Percentiles rank a stretch among this genome's conserved stretches.
These are phyloP conservation scores for Phoebastria nigripes DNA, from an alignment of 2,797 vertebrate genomes.

Conservation along the genomic window DNA sequence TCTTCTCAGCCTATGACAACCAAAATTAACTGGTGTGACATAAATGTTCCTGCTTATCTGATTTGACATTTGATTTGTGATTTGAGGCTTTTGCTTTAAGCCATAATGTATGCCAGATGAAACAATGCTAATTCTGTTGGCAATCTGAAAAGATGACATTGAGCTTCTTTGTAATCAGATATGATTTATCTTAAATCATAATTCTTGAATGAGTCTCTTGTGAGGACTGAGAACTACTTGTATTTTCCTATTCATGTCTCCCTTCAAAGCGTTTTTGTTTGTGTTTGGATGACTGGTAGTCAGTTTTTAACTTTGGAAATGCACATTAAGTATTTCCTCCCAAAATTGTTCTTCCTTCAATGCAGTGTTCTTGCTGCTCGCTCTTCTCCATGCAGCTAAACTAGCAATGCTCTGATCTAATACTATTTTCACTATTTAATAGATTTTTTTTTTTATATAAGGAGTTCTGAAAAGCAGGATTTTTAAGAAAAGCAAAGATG, in stretches of 20 bases:
- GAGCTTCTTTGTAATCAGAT: not conserved
- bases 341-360: not conserved
- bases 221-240: not conserved
- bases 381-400: not conserved
- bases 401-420: not conserved
- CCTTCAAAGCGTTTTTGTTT: not conserved
- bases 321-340: not conserved
- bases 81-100: conserved; percentile 36
- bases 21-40: conserved; percentile 10
- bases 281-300: not conserved
- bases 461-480: not conserved
- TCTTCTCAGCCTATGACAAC: not conserved
- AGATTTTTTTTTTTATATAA: not conserved
- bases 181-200: not conserved
- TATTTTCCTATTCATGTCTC: not conserved
- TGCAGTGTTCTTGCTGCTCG: not conserved
- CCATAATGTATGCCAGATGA: not conserved
- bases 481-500: not conserved
- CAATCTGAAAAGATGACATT: not conserved
- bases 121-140: conserved; percentile 25
- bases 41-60: conserved; percentile 8
- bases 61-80: conserved; percentile 23
- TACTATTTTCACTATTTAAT: not conserved
- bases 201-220: not conserved
- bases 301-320: not conserved